Conservation (phyloP, 2,797 vertebrate species). For the Ciconia nigra region DNA sequence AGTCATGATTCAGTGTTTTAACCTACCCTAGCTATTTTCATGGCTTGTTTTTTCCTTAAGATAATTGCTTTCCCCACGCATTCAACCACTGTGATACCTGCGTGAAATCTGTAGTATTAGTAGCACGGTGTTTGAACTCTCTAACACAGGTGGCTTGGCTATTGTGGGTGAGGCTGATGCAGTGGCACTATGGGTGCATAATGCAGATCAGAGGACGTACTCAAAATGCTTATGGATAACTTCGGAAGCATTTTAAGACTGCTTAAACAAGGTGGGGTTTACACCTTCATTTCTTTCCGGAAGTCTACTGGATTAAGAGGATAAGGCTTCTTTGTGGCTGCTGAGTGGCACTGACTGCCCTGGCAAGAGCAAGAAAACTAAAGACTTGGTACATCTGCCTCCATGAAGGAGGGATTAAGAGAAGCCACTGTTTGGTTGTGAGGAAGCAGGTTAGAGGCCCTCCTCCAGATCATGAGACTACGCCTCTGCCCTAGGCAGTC, state of each 20-base stretch:
- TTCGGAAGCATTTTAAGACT: neutral
- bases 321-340: neutral
- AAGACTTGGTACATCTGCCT: neutral
- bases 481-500: neutral
- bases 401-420: neutral
- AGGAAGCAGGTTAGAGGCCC: neutral
- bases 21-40: neutral
- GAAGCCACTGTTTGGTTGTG: neutral
- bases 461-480: neutral
- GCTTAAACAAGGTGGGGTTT: neutral
- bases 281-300: neutral
- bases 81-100: neutral
- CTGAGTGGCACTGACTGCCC: neutral
- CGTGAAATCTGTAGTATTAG: neutral
- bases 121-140: neutral
- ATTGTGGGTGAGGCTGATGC: neutral
- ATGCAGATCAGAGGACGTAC: neutral
- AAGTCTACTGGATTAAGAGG: neutral
- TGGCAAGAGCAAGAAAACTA: neutral
- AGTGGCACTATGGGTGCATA: neutral
- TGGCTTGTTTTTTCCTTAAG: neutral
- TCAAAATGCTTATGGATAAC: neutral
- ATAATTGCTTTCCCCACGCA: neutral
- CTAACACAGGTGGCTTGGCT: neutral
- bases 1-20: neutral